Base-by-base conservation (phyloP, 2,113 vertebrate genomes). In the Indri indri region DNA sequence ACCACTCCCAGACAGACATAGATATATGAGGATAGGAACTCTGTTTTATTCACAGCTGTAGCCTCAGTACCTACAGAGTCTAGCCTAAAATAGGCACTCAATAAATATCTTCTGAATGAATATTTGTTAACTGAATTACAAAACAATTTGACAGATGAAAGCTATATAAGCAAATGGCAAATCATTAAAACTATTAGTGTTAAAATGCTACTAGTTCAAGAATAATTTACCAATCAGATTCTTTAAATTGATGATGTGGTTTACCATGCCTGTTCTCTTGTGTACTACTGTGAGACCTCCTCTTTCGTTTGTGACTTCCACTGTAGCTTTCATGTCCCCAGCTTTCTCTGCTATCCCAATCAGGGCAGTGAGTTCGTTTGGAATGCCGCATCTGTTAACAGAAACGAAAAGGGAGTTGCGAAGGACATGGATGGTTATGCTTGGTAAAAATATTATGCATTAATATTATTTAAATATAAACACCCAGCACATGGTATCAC, bases 231-330 rank as follows among this genome's bases (percentile, higher is more conserved):
- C 99, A 99, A 68, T 99, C 99, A 81, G 98, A 98, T 66, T 98
- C 82, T 95, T 98, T 99, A 94, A 98, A 96, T 65, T 97, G 97
- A 27, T 98, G 98, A 92, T 95, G 97, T 92, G 98, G 95, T 98
- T 99, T 99, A 96, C 99, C 98, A 85, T 98, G 98, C 86, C 99
- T 99, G 97, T 99, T 99, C 96, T 99, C 99, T 87, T 99, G 98
- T 76, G 99, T 99, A 47, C 99, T 99, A 98, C 99, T 99, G 90
- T 99, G 99, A 5, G 99, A 99, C 85, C 99, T 99, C 84, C 97
- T 98, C 85, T 98, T 99, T 71, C 98, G 98, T 17, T 99, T 99
- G 92, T 99, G 99, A 87, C 98, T 98, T 97, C 97, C 99, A 23
- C 98, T 98, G 97, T 99, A 98, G 95, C 98, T 99, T 95, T 98